A percentile compares a stretch with the other conserved stretches of the same genome.
phyloP scores from a whole-genome alignment of 2,113 vertebrate genomes.

The Oreochromis aureus region DNA sequence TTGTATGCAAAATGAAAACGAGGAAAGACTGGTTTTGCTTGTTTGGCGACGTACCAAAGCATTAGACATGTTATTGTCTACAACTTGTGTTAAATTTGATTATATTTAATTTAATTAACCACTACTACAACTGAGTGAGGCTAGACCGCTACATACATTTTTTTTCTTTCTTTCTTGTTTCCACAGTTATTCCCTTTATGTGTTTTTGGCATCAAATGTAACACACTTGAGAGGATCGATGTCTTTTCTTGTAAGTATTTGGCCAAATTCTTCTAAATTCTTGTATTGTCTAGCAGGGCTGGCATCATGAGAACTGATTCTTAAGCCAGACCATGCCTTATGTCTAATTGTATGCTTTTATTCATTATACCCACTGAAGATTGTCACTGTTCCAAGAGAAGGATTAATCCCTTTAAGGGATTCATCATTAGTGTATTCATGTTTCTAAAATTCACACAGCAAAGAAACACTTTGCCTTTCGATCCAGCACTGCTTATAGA shows the following conservation, averaged over 20 bases:
- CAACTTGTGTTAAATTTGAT: not conserved
- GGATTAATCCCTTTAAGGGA: not conserved
- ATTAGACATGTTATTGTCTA: not conserved
- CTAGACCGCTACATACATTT: not conserved
- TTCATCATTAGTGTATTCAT: not conserved
- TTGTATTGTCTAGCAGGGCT: not conserved
- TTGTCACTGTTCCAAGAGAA: not conserved
- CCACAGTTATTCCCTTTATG: constrained; percentile 28
- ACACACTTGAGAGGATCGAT: constrained; percentile 66
- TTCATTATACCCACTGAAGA: not conserved
- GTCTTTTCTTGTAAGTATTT: constrained; percentile 78
- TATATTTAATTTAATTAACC: not conserved
- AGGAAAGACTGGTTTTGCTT: not conserved
- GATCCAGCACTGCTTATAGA: rapidly evolving
- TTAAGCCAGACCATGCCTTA: not conserved
- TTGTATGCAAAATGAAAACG: not conserved
- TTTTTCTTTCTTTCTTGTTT: not conserved
- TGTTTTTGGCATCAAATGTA: constrained; percentile 40
- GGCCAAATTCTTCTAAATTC: not conserved
- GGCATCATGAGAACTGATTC: not conserved
- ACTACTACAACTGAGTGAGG: not conserved
- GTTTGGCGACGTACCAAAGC: not conserved
- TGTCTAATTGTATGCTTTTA: not conserved
- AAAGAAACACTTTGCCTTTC: not conserved
- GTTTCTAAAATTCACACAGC: rapidly evolving